Conservation (phyloP, 2,113 vertebrate species). For the Reinhardtius hippoglossoides region DNA sequence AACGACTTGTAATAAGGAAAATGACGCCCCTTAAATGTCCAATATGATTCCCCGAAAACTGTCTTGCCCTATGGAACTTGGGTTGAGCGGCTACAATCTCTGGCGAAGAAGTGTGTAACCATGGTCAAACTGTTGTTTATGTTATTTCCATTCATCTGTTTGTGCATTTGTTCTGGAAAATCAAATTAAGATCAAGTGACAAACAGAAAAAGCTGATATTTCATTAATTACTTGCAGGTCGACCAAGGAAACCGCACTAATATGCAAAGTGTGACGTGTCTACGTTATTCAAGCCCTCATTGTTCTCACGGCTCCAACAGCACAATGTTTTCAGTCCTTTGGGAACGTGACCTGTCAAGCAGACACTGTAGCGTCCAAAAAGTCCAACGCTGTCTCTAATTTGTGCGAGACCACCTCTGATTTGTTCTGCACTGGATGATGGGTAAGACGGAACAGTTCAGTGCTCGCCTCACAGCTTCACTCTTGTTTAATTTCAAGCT, state of each 20-base stretch:
- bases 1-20: too few species aligned
- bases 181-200: too few species aligned
- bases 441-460: slow-evolving; percentile 21
- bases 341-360: slow-evolving; percentile 39
- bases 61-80: too few species aligned
- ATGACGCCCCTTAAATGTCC: too few species aligned
- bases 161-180: too few species aligned
- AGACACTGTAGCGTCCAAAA: slow-evolving; percentile 31
- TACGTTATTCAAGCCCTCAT: background rate
- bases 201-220: too few species aligned
- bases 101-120: too few species aligned
- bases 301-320: slow-evolving; percentile 17
- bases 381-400: slow-evolving; percentile 42
- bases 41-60: too few species aligned
- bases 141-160: too few species aligned
- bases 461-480: slow-evolving; percentile 8
- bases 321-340: slow-evolving; percentile 23
- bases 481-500: slow-evolving; percentile 32
- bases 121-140: too few species aligned
- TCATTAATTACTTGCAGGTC: too few species aligned
- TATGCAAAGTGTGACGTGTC: slow-evolving; percentile 4
- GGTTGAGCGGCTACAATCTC: too few species aligned
- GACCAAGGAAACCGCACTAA: background rate
- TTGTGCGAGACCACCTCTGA: slow-evolving; percentile 34
- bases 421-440: slow-evolving; percentile 52